These are phyloP conservation scores for Syngnathus typhle DNA, from an alignment of 2,113 vertebrate genomes.

Conservation along the genomic window DNA sequence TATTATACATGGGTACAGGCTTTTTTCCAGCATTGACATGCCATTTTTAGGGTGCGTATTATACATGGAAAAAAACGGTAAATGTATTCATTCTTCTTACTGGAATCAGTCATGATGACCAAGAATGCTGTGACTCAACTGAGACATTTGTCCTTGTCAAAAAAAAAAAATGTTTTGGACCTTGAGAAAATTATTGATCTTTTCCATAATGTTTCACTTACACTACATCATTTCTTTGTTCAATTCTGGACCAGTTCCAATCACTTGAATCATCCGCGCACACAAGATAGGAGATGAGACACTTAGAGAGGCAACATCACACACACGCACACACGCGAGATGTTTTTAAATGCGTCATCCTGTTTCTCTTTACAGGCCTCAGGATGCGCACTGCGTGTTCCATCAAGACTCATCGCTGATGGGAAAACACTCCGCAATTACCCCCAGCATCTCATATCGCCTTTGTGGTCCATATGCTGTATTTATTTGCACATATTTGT, in stretches of 20 bases:
- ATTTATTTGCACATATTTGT: slow-evolving; percentile 25
- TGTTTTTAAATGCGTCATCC: slow-evolving; percentile 9
- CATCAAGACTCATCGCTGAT: slow-evolving; percentile 14
- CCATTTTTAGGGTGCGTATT: too few relatives aligned
- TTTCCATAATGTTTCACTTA: slow-evolving; percentile 1
- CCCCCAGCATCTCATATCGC: not conserved
- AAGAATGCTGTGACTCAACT: slow-evolving; percentile 3
- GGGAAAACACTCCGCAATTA: slow-evolving; percentile 9
- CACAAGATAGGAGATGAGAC: not conserved
- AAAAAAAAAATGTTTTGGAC: not conserved
- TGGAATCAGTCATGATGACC: not conserved
- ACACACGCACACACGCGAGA: not conserved
- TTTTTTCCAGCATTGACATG: too few relatives aligned
- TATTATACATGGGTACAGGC: too few relatives aligned
- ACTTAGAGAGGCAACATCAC: not conserved
- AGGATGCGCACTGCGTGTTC: not conserved
- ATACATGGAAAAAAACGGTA: too few relatives aligned
- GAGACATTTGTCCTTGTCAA: not conserved
- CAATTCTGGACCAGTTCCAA: slow-evolving; percentile 1
- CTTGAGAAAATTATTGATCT: slow-evolving; percentile 1
- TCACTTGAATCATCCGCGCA: not conserved
- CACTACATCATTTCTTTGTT: not conserved
- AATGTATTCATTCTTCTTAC: not conserved
- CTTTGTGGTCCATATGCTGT: slow-evolving; percentile 8
- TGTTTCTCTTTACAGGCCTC: slow-evolving; percentile 13